A percentile compares a stretch with the other conserved stretches of the same genome.
These are phyloP conservation scores for Silurus meridionalis DNA, from an alignment of 2,113 vertebrate genomes.

Conservation along the genomic window DNA sequence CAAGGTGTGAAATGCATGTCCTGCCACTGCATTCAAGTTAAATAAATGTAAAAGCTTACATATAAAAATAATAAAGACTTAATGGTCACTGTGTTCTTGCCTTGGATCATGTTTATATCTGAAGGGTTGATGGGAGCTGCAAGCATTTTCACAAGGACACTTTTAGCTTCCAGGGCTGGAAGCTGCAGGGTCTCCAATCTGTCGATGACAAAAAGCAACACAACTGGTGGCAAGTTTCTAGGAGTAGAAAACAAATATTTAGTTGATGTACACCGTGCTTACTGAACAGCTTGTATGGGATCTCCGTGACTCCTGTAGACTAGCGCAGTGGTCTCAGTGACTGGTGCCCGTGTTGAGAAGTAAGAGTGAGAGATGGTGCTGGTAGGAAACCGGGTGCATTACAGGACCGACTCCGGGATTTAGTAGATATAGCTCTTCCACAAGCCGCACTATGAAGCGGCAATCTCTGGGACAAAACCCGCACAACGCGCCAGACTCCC, in stretches of 20 bases:
- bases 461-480: background rate
- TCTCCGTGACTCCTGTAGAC: slow-evolving; percentile 70
- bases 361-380: background rate
- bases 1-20: too few species aligned
- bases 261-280: slow-evolving; percentile 48
- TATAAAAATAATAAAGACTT: background rate
- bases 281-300: slow-evolving; percentile 69
- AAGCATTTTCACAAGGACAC: slow-evolving; percentile 83
- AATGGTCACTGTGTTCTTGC: slow-evolving; percentile 60
- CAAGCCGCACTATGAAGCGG: background rate
- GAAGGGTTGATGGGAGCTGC: slow-evolving; percentile 93
- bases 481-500: slow-evolving; percentile 5
- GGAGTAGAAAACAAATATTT: background rate
- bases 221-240: too few species aligned
- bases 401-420: background rate
- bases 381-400: background rate
- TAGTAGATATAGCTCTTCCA: background rate
- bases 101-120: slow-evolving; percentile 97
- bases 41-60: background rate
- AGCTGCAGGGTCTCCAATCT: slow-evolving; percentile 80
- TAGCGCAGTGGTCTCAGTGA: slow-evolving; percentile 56
- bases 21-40: background rate
- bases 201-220: background rate
- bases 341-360: slow-evolving; percentile 39
- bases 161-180: slow-evolving; percentile 68